phyloP scores from a whole-genome alignment of 2,888 invertebrate genomes.

The Drosophila kambysellisi region DNA sequence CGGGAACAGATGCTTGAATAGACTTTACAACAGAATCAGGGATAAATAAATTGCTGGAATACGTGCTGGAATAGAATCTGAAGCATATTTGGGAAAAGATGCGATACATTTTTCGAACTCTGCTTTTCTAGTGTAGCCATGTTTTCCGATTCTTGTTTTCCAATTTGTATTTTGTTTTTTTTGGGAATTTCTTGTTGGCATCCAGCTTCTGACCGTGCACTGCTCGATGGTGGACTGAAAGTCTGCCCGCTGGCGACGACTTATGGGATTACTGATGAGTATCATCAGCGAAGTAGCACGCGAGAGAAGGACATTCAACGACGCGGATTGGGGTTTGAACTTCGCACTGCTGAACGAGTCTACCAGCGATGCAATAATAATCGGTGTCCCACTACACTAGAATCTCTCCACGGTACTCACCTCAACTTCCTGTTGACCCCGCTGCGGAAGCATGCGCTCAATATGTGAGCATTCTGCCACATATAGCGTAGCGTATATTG shows the following conservation, averaged over 20 bases:
- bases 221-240: conserved; percentile 69
- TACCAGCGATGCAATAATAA: conserved; percentile 92
- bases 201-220: conserved; percentile 36
- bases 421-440: conserved; percentile 85
- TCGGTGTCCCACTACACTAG: conserved; percentile 92
- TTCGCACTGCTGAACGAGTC: conserved; percentile 84
- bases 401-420: conserved; percentile 94
- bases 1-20: too few relatives aligned
- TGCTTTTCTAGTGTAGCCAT: not conserved
- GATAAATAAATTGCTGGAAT: too few relatives aligned
- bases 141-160: not conserved
- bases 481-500: conserved; percentile 86
- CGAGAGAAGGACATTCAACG: conserved; percentile 88
- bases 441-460: conserved; percentile 38
- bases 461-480: conserved; percentile 79
- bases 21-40: too few relatives aligned
- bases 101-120: not conserved
- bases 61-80: not conserved
- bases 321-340: conserved; percentile 71
- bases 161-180: not conserved
- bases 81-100: not conserved
- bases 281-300: conserved; percentile 87
- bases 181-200: not conserved
- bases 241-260: conserved; percentile 73
- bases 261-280: conserved; percentile 85